Percentiles rank a stretch among this genome's conserved stretches.
phyloP scores from a whole-genome alignment of 2,888 invertebrate genomes.

The Cantharis flavilabris region DNA sequence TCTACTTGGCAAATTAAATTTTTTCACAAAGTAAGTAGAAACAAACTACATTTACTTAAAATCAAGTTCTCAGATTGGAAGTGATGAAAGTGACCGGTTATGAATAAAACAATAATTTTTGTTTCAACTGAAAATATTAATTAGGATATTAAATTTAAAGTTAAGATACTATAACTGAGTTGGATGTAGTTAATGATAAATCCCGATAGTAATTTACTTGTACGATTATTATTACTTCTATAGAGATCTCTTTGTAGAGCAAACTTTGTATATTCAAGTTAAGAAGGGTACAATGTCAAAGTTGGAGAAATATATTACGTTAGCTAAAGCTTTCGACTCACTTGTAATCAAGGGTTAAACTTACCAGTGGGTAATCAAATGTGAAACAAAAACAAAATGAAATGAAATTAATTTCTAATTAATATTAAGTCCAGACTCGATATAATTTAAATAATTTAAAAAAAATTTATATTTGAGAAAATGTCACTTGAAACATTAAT shows the following conservation, averaged over 20 bases:
- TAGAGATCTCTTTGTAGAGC: not conserved
- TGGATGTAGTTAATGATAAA: not conserved
- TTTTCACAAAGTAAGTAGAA: too few relatives aligned
- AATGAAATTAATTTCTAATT: not conserved
- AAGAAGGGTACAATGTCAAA: not conserved
- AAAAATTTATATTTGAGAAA: not conserved
- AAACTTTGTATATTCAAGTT: not conserved
- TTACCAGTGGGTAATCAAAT: not conserved
- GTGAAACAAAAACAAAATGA: not conserved
- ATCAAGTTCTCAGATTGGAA: too few relatives aligned
- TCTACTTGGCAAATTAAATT: too few relatives aligned
- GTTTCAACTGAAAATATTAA: too few relatives aligned
- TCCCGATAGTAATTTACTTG: not conserved
- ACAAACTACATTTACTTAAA: too few relatives aligned
- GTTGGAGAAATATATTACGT: not conserved
- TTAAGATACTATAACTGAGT: not conserved
- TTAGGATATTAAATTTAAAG: too few relatives aligned
- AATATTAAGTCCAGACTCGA: not conserved
- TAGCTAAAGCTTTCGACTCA: not conserved
- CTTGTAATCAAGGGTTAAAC: not conserved
- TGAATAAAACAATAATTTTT: too few relatives aligned
- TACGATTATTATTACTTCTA: not conserved
- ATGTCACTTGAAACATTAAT: not conserved
- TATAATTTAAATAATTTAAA: not conserved
- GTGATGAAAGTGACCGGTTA: too few relatives aligned